Percentiles rank a stretch among this genome's conserved stretches.
These are phyloP conservation scores for Eulemur rufifrons DNA, from an alignment of 2,113 vertebrate species.

Conservation along the genomic window DNA sequence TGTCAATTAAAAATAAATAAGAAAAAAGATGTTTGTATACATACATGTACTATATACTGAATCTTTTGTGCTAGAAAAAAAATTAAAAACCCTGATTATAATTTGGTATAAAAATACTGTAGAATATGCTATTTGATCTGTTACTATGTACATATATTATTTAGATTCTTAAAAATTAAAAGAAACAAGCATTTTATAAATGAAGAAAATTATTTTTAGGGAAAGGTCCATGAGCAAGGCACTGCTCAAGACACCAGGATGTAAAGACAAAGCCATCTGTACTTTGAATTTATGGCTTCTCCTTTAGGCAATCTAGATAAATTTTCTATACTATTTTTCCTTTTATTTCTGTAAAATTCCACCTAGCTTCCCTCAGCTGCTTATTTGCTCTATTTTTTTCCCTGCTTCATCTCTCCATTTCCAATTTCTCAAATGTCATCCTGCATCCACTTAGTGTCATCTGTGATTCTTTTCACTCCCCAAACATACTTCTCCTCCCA, in stretches of 20 bases:
- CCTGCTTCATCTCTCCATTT: neutral
- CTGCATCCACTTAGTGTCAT: neutral
- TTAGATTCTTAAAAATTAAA: conserved; percentile 25
- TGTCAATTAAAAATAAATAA: neutral
- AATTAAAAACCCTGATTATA: neutral
- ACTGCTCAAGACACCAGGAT: neutral
- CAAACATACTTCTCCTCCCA: neutral
- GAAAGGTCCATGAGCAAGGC: neutral
- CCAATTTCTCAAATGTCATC: neutral
- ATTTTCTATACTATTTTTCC: neutral
- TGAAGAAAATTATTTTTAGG: neutral
- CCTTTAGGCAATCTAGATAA: neutral
- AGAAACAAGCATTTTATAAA: neutral
- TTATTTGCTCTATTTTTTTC: neutral
- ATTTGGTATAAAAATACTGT: neutral
- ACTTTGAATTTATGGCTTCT: neutral
- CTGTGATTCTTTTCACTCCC: neutral
- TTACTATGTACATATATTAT: neutral
- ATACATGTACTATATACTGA: neutral
- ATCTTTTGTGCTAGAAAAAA: neutral
- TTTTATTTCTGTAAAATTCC: neutral
- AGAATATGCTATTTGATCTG: neutral
- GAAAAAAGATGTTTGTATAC: neutral
- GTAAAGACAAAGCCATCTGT: neutral
- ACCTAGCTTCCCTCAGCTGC: neutral